Conservation (phyloP, 2,888 invertebrate species). For the Iselma pallidipennis region DNA sequence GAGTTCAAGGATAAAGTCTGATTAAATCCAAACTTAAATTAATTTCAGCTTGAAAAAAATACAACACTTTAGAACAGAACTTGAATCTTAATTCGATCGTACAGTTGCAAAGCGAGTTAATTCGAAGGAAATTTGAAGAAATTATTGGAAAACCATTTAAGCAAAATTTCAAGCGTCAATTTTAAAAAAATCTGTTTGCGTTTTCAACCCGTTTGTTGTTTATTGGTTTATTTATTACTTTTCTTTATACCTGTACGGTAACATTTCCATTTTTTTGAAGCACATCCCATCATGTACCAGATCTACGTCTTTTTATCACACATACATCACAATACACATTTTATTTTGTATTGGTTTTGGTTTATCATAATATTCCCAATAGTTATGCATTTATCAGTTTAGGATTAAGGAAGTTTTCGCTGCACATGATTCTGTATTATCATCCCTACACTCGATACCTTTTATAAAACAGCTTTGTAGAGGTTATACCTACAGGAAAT, state of each 20-base stretch:
- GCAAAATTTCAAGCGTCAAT: neutral
- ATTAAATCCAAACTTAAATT: no score
- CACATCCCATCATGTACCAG: constrained; percentile 51
- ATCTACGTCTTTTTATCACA: constrained; percentile 27
- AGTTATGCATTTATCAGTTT: neutral
- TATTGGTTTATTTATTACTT: neutral
- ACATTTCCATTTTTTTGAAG: constrained; percentile 33
- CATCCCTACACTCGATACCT: no score
- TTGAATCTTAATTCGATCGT: no score
- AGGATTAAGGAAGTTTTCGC: neutral
- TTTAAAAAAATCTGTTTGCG: neutral
- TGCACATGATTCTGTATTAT: neutral
- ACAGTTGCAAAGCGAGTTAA: no score
- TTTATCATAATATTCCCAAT: neutral
- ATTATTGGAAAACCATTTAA: no score
- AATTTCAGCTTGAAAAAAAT: no score
- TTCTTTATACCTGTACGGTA: constrained; percentile 8
- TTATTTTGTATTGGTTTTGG: neutral
- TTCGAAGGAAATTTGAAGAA: no score
- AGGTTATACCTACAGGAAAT: neutral
- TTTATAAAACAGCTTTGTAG: no score
- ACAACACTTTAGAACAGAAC: no score
- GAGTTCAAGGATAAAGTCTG: no score
- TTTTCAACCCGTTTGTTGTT: neutral
- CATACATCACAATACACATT: neutral